Conservation (phyloP, 1,140 invertebrate species). For the Diabrotica virgifera region DNA sequence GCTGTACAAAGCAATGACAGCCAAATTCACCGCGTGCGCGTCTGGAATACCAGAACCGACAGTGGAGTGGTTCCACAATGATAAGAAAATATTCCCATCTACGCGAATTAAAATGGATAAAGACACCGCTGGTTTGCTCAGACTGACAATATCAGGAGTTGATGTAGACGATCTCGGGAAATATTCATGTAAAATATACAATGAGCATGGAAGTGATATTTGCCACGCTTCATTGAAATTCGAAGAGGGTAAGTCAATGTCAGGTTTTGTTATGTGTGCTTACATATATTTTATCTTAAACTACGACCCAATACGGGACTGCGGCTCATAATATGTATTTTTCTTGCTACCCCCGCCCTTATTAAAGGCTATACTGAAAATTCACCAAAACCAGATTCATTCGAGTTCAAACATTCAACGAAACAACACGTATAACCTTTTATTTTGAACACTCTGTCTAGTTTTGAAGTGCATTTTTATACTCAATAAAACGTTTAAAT, state of each 20-base stretch:
- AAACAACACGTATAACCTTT: too few relatives aligned
- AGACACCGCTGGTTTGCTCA: conserved; percentile 75
- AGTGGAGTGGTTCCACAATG: conserved; percentile 81
- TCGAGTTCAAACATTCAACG: too few relatives aligned
- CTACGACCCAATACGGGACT: too few relatives aligned
- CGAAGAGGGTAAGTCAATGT: conserved; percentile 53
- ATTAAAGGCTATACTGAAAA: too few relatives aligned
- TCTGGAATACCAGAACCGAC: conserved; percentile 83
- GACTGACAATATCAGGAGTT: conserved; percentile 72
- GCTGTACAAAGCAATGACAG: conserved; percentile 81
- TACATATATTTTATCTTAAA: too few relatives aligned
- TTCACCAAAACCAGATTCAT: too few relatives aligned
- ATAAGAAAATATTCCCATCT: conserved; percentile 72
- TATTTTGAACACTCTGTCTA: too few relatives aligned
- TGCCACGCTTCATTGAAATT: conserved; percentile 78
- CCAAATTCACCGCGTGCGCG: conserved; percentile 87
- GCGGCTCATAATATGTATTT: too few relatives aligned
- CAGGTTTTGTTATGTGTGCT: too few relatives aligned
- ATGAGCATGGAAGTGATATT: conserved; percentile 78
- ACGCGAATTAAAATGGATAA: conserved; percentile 78
- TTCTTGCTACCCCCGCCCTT: too few relatives aligned
- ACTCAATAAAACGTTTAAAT: too few relatives aligned
- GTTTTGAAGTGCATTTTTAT: too few relatives aligned
- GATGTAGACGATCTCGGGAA: conserved; percentile 76
- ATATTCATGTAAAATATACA: conserved; percentile 78